phyloP scores from a whole-genome alignment of 2,113 vertebrate species.

The Calyptomena viridis region DNA sequence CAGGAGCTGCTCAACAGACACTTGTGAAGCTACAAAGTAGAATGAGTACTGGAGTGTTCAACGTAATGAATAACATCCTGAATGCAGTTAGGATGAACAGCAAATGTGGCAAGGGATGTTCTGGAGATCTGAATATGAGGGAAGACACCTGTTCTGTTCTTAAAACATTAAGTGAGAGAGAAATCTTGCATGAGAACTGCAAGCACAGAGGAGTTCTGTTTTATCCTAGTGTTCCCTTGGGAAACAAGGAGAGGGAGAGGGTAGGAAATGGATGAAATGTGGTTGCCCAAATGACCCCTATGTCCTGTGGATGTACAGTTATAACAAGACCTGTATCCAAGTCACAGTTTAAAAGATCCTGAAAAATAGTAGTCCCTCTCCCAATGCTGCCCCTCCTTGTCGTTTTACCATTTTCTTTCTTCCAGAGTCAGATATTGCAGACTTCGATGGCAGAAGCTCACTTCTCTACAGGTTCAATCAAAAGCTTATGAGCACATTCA shows the following conservation, averaged over 20 bases:
- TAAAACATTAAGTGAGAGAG: neutral
- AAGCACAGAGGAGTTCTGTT: neutral
- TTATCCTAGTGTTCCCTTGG: neutral
- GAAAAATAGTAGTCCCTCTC: neutral
- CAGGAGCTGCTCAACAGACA: neutral
- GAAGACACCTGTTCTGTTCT: neutral
- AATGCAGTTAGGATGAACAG: neutral
- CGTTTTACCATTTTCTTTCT: neutral
- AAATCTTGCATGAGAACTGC: neutral
- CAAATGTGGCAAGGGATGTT: neutral
- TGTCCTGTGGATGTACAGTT: neutral
- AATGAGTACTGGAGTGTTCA: neutral
- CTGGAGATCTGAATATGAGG: neutral
- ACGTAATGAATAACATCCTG: neutral
- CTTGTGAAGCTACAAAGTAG: neutral
- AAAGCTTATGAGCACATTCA: constrained; percentile 96
- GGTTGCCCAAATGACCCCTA: accelerated
- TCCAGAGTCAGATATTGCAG: constrained; percentile 89
- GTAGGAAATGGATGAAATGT: neutral
- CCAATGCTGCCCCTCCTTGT: neutral
- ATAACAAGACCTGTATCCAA: neutral
- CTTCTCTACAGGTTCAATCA: constrained; percentile 98
- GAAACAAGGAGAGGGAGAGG: neutral
- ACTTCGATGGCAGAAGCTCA: constrained; percentile 94
- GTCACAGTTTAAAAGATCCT: neutral